Evolutionary conservation across 1,140 invertebrate species (phyloP).

Genomic region (Drosophila micromelanica): DNA sequence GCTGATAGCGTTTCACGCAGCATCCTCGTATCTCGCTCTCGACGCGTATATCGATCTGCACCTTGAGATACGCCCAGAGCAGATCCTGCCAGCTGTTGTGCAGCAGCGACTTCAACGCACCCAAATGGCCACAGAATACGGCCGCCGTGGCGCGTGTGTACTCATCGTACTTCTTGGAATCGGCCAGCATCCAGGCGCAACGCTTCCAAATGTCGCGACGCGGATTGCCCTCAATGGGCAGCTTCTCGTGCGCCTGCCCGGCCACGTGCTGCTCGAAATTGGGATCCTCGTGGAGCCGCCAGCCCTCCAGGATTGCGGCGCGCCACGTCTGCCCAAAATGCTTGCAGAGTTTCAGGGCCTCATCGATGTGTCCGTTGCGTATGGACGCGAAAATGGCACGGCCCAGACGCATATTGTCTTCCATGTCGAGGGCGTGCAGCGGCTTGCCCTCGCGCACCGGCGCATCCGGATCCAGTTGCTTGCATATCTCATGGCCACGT

Average conservation of each 20-base stretch:
- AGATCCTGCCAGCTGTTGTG: slow-evolving; percentile 93
- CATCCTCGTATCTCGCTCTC: slow-evolving; percentile 88
- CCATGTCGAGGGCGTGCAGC: slow-evolving; percentile 94
- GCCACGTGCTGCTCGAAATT: slow-evolving; percentile 86
- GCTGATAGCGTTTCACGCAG: slow-evolving; percentile 85
- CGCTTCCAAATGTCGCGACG: slow-evolving; percentile 96
- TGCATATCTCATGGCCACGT: slow-evolving; percentile 86
- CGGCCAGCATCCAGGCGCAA: slow-evolving; percentile 90
- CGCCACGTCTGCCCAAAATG: slow-evolving; percentile 95
- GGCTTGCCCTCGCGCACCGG: slow-evolving; percentile 91
- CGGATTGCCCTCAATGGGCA: slow-evolving; percentile 92
- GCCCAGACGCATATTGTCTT: slow-evolving; percentile 93
- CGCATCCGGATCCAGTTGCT: slow-evolving; percentile 96
- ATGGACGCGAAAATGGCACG: slow-evolving; percentile 91
- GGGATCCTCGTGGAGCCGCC: slow-evolving; percentile 93
- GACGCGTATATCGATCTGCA: slow-evolving; percentile 93
- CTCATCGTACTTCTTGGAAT: slow-evolving; percentile 86
- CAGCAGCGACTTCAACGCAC: slow-evolving; percentile 90
- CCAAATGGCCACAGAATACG: slow-evolving; percentile 93
- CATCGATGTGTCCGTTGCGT: slow-evolving; percentile 92
- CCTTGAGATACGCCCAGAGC: slow-evolving; percentile 94
- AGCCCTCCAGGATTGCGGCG: slow-evolving; percentile 95
- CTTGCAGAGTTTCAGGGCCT: slow-evolving; percentile 93
- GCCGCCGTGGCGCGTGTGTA: slow-evolving; percentile 90
- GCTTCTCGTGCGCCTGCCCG: slow-evolving; percentile 81